Percentiles rank a stretch among this genome's conserved stretches.
Conservation (phyloP, 2,888 invertebrate species). For the Diaphora mendica region DNA sequence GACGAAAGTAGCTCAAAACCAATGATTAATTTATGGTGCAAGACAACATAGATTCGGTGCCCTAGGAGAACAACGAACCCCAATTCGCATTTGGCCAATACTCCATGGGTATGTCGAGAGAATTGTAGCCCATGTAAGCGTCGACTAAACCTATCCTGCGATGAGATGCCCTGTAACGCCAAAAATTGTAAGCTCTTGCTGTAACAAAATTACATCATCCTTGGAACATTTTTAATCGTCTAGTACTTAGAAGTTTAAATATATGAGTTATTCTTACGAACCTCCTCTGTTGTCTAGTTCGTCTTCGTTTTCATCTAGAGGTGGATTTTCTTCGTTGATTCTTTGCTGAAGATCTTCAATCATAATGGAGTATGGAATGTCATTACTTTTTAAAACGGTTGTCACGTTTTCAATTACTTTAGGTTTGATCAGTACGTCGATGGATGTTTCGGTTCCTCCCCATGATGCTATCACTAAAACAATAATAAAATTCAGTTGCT, state of each 20-base stretch:
- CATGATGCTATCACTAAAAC: slow-evolving; percentile 88
- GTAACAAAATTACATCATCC: slow-evolving; percentile 80
- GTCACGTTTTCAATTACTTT: slow-evolving; percentile 88
- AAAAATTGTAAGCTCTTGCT: slow-evolving; percentile 87
- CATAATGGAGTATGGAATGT: slow-evolving; percentile 89
- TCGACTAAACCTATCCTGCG: slow-evolving; percentile 77
- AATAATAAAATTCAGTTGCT: not conserved
- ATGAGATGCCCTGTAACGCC: slow-evolving; percentile 84
- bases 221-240: slow-evolving; percentile 69
- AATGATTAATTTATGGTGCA: slow-evolving; percentile 57
- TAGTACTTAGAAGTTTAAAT: slow-evolving; percentile 19
- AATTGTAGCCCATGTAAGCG: slow-evolving; percentile 84
- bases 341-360: slow-evolving; percentile 92
- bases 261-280: slow-evolving; percentile 64
- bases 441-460: slow-evolving; percentile 87
- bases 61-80: slow-evolving; percentile 85
- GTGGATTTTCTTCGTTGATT: slow-evolving; percentile 93
- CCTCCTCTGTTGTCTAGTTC: slow-evolving; percentile 90
- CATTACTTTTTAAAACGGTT: slow-evolving; percentile 86
- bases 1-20: slow-evolving; percentile 23
- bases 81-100: slow-evolving; percentile 87
- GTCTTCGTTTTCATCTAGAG: slow-evolving; percentile 88
- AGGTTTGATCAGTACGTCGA: slow-evolving; percentile 91
- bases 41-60: slow-evolving; percentile 62
- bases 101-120: slow-evolving; percentile 85